Base-by-base conservation (phyloP, 30 jellyfish, hydroid and myxozoan genomes). In the Hydractinia echinata region DNA sequence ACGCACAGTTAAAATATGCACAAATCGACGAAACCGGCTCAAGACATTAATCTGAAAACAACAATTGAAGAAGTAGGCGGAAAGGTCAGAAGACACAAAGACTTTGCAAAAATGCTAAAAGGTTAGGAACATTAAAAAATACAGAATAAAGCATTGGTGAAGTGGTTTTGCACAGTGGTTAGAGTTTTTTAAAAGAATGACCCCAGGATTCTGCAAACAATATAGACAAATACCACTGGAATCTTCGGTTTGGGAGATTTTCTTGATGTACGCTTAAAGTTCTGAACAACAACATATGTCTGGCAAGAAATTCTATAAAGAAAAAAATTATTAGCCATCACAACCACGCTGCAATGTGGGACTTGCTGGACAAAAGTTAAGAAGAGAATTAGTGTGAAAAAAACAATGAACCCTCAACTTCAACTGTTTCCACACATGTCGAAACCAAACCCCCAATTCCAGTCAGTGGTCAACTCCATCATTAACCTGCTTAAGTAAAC, bases 271-370 rank as follows among this genome's bases (percentile, higher is more conserved):
- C 95, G 81, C 51, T 86, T 68, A 77, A 89, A 89, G 95, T 16
- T 76, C 94, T 2, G 97, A 89, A 50, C 97, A 89, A 48, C 84
- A 66, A 55, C 97, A 89, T 4, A 89, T 79, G 55, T 89, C 97
- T 18, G n/a, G 97, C 95, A 49, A 89, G 82, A 54, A 89, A 89
- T n/a, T 62, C 95, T 86, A 6, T 30, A 30, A 76, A 80, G 50
- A 18, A 79, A 55, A 52, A 7, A 79, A 13, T 13, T 67, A 11
- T 67, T 67, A 20, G n/a, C n/a, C n/a, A 10, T 20, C 50, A 67
- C 2, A 13, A 10, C 19, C 1, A 58, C 15, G 19, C 78, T 10
- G 50, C 19, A 67, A 67, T 67, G 11, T 1, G 21, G 11, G 21
- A 67, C n/a, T 13, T 13, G 51, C n/a, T 67, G 50, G 50, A 21